Evolutionary conservation across 1,140 invertebrate species (phyloP).

Genomic region (Spodoptera frugiperda): DNA sequence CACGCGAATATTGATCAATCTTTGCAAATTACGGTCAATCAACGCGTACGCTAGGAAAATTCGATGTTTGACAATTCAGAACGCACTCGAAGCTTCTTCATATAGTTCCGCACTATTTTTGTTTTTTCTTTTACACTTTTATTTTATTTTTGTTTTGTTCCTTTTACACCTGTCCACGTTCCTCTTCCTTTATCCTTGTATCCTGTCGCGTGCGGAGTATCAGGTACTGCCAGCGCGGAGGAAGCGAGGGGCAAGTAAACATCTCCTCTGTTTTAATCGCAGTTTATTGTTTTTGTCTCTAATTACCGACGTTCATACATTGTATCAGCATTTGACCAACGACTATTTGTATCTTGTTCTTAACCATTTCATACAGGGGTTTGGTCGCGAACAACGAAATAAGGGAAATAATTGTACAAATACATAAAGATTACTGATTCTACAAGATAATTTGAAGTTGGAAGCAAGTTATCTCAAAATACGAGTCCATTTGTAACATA

Average conservation of each 20-base stretch:
- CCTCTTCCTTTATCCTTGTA: slow-evolving; percentile 55
- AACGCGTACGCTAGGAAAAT: slow-evolving; percentile 20
- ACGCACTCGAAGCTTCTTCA: slow-evolving; percentile 45
- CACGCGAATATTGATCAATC: slow-evolving; percentile 48
- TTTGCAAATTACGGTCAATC: slow-evolving; percentile 4
- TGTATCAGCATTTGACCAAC: not conserved
- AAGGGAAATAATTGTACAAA: not conserved
- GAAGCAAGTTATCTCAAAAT: slow-evolving; percentile 24
- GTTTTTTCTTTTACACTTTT: slow-evolving; percentile 64
- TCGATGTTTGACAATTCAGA: slow-evolving; percentile 37
- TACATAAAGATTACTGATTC: not conserved
- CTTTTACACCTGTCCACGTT: slow-evolving; percentile 43
- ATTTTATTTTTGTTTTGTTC: slow-evolving; percentile 71
- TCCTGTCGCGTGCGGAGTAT: slow-evolving; percentile 66
- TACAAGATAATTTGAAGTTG: not conserved
- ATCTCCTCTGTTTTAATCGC: not conserved
- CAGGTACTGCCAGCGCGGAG: not conserved
- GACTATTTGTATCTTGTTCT: not conserved
- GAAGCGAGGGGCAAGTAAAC: not conserved
- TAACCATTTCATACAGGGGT: not conserved
- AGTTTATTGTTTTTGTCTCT: slow-evolving; percentile 1
- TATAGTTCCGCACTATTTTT: slow-evolving; percentile 71
- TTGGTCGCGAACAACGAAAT: not conserved
- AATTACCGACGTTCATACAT: not conserved
- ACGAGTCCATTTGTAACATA: slow-evolving; percentile 35